Percentiles rank a stretch among this genome's conserved stretches.
These are phyloP conservation scores for Tolypeutes matacus DNA, from an alignment of 2,797 vertebrate species.

Conservation along the genomic window DNA sequence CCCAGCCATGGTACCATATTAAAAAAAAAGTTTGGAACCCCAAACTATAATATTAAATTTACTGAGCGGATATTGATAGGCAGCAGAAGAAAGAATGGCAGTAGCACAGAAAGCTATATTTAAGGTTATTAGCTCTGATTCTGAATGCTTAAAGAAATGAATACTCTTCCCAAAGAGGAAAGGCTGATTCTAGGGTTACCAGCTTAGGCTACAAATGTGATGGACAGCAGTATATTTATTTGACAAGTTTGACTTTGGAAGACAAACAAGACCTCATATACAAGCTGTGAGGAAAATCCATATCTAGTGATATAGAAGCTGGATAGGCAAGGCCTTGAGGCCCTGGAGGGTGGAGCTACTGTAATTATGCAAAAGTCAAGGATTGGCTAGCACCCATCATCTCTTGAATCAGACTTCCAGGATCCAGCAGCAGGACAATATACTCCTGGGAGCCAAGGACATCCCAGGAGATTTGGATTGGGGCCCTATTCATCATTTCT, in stretches of 20 bases:
- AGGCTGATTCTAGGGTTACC: not conserved
- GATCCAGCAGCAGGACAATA: no score
- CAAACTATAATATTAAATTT: not conserved
- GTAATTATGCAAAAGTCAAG: not conserved
- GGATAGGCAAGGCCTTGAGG: not conserved
- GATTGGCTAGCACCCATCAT: not conserved
- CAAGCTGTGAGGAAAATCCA: not conserved
- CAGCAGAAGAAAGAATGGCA: not conserved
- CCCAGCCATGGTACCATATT: no score
- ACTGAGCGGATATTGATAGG: not conserved
- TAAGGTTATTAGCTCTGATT: conserved; percentile 11
- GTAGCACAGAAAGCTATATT: not conserved
- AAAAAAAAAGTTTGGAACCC: not conserved
- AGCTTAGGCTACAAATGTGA: not conserved
- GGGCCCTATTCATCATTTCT: not conserved
- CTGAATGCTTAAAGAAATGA: not conserved
- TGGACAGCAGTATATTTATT: not conserved
- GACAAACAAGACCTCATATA: not conserved
- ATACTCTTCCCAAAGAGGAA: not conserved
- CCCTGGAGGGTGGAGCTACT: not conserved
- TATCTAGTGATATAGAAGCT: not conserved
- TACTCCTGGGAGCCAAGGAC: not conserved
- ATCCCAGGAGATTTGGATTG: not conserved
- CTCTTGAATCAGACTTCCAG: not conserved
- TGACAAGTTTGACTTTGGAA: conserved; percentile 43